Conservation (phyloP, 2,888 invertebrate species). For the Conus canariensis region DNA sequence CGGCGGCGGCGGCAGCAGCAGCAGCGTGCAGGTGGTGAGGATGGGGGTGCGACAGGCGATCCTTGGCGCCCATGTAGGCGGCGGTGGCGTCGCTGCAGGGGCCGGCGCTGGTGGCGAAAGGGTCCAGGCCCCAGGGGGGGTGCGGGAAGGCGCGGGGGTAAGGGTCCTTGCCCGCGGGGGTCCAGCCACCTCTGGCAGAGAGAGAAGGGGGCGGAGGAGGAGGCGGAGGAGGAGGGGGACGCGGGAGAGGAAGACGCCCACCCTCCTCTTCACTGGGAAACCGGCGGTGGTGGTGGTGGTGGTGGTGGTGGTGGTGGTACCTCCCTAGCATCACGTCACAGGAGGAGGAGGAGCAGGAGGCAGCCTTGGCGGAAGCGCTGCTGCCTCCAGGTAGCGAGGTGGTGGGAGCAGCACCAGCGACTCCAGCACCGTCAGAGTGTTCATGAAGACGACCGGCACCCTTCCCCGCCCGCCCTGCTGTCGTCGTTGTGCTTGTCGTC, state of each 20-base stretch:
- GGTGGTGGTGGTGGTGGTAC: conserved; percentile 8
- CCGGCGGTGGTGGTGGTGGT: not conserved
- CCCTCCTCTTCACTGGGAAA: not conserved
- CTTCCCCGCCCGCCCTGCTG: not conserved
- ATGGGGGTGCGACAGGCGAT: not conserved
- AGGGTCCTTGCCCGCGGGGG: not conserved
- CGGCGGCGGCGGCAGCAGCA: conserved; percentile 8
- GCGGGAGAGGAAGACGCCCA: not conserved
- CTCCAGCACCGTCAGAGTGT: not conserved
- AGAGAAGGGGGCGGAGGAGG: not conserved
- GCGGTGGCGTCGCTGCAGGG: not conserved
- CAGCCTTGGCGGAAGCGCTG: not conserved
- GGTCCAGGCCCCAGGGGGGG: not conserved
- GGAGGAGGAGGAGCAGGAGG: not conserved
- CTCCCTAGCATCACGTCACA: conserved; percentile 10
- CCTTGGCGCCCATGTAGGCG: not conserved
- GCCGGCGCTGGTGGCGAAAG: not conserved
- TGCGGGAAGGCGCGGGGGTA: not conserved
- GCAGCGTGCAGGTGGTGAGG: not conserved
- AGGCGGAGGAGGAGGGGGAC: not conserved
- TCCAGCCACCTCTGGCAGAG: not conserved
- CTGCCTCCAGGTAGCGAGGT: not conserved
- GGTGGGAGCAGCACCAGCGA: not conserved
- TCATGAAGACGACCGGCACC: not conserved
- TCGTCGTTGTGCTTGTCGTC: not conserved